phyloP scores from a whole-genome alignment of 2,113 vertebrate species.

The Prietella phreatophila region DNA sequence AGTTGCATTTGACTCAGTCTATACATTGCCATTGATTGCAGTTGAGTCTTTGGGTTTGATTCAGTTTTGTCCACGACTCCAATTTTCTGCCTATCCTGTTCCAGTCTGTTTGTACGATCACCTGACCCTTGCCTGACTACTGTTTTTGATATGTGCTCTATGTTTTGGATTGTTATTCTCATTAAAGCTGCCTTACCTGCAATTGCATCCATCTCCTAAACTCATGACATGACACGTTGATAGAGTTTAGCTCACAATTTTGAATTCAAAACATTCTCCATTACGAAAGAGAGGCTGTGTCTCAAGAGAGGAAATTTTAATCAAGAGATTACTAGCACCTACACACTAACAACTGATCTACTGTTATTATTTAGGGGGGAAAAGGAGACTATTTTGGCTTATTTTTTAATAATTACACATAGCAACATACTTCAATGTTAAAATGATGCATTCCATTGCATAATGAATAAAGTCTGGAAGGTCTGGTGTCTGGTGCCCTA shows the following conservation, averaged over 20 bases:
- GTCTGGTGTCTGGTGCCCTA: neutral
- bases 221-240: neutral
- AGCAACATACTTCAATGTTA: neutral
- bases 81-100: no score
- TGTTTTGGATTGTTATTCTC: no score
- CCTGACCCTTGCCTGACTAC: no score
- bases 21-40: no score
- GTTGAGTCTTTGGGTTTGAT: no score
- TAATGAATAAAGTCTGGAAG: neutral
- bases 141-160: no score
- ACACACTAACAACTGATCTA: neutral
- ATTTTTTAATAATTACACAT: neutral
- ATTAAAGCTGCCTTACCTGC: no score
- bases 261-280: neutral
- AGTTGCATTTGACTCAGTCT: no score
- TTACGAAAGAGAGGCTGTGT: neutral
- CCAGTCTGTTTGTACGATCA: no score
- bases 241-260: neutral
- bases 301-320: neutral
- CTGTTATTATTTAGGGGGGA: neutral
- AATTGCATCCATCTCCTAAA: no score
- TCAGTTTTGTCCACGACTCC: no score
- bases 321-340: neutral
- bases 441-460: neutral
- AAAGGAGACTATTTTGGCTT: neutral